phyloP scores from a whole-genome alignment of 2,888 invertebrate genomes.

The Abscondita cerata region DNA sequence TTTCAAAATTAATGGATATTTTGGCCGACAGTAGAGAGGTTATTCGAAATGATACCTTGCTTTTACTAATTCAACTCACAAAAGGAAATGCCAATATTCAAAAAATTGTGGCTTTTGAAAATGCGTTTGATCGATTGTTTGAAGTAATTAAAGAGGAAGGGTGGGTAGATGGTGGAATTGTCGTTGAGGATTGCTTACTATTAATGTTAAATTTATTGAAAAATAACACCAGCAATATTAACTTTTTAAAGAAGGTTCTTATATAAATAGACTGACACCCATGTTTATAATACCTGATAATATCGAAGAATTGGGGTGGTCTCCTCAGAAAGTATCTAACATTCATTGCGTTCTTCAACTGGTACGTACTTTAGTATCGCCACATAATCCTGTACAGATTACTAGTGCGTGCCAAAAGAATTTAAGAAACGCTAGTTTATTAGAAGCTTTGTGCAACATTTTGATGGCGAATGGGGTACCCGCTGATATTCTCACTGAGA shows the following conservation, averaged over 20 bases:
- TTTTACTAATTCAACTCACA: slow-evolving; percentile 90
- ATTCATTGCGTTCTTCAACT: slow-evolving; percentile 92
- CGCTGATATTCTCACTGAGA: slow-evolving; percentile 94
- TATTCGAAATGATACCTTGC: slow-evolving; percentile 91
- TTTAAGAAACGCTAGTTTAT: slow-evolving; percentile 83
- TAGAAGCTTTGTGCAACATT: slow-evolving; percentile 85
- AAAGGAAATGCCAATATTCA: slow-evolving; percentile 96
- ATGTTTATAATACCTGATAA: slow-evolving; percentile 84
- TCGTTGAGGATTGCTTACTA: slow-evolving; percentile 96
- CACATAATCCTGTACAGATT: slow-evolving; percentile 87
- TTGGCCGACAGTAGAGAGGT: slow-evolving; percentile 94
- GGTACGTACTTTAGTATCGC: slow-evolving; percentile 90
- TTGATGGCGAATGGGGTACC: slow-evolving; percentile 97
- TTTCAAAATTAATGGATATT: slow-evolving; percentile 97
- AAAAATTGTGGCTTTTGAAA: slow-evolving; percentile 99
- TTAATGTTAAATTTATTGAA: slow-evolving; percentile 91
- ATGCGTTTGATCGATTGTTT: slow-evolving; percentile 94
- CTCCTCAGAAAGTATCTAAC: slow-evolving; percentile 93
- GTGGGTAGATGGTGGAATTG: slow-evolving; percentile 93
- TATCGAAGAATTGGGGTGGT: slow-evolving; percentile 80
- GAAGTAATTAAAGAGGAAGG: slow-evolving; percentile 90
- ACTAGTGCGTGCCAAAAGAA: slow-evolving; percentile 84
- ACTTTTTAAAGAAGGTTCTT: slow-evolving; percentile 98
- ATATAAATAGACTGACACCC: slow-evolving; percentile 87
- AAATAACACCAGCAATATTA: slow-evolving; percentile 97